Base-by-base conservation (phyloP, 1,140 invertebrate species). In the Zaprionus tsacasi region DNA sequence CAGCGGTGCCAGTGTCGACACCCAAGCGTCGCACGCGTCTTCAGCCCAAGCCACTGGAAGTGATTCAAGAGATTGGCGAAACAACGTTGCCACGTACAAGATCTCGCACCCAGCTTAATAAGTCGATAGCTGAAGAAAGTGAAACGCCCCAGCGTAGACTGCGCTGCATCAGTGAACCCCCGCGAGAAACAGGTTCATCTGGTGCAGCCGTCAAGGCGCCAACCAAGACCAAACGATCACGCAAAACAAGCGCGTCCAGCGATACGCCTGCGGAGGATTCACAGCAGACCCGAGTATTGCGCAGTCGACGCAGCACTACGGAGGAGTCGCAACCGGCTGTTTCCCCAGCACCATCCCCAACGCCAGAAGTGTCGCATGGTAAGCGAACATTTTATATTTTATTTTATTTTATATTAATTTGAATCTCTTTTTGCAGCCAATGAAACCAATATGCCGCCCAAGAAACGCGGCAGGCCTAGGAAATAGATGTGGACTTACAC, bases 131-230 rank as follows among this genome's bases (percentile, higher is more conserved):
- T 13, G 27, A 60, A 33, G 38, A 66, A 17, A 76, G 79, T 50
- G 21, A 7, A 38, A 13, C 30, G n/a, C 25, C 15, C 3, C 30
- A 40, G 4, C 67, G 48, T 1, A 35, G 45, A 3, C 4, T 25
- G n/a, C 79, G 79, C n/a, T 30, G 75, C 35, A 15, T 0, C 8
- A 82, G 80, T 40, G 80, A 82, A 40, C 81, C 80, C 11, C 55
- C 75, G 15, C 45, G 8, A 17, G 45, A 50, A 25, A 25, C 55
- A 38, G 33, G 33, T 12, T 4, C 40, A n/a, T 6, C n/a, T 45
- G 40, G 6, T n/a, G 38, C 8, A 6, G 13, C 36, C 35, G 40
- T 10, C 25, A 48, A 33, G 21, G 30, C 54, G n/a, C 58, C n/a
- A 30, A n/a, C 7, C 1, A 15, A n/a, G 40, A 1, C 17, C 6